Evolutionary conservation across 2,113 vertebrate species (phyloP).

Genomic region (Brachypteracias leptosomus): DNA sequence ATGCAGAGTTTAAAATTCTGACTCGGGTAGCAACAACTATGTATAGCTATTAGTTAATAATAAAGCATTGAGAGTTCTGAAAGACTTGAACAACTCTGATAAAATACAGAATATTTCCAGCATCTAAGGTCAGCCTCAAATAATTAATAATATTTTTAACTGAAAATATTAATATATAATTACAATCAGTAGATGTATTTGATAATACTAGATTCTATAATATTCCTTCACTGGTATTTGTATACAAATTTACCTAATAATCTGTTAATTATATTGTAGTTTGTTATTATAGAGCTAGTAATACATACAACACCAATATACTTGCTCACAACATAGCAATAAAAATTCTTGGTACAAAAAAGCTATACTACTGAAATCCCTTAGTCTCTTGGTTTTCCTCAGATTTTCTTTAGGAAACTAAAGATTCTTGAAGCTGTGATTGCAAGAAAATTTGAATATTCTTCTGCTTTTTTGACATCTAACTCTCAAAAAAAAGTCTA

Average conservation of each 20-base stretch:
- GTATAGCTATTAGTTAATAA: not conserved
- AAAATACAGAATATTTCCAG: not conserved
- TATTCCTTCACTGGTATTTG: not conserved
- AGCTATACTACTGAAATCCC: not conserved
- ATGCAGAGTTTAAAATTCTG: not conserved
- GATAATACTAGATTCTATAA: not conserved
- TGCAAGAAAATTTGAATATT: not conserved
- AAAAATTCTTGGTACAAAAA: not conserved
- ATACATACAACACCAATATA: not conserved
- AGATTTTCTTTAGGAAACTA: not conserved
- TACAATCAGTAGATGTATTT: not conserved
- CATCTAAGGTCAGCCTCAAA: not conserved
- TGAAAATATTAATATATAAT: not conserved
- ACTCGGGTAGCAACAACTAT: not conserved
- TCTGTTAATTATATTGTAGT: not conserved
- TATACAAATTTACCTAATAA: not conserved
- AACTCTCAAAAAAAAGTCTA: not conserved
- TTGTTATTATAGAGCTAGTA: not conserved
- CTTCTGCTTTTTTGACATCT: not conserved
- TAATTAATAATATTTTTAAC: not conserved
- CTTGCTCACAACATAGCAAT: not conserved
- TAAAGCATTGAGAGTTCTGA: not conserved
- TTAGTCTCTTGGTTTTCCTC: not conserved
- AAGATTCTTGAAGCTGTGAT: not conserved
- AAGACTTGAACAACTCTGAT: not conserved